A percentile compares a stretch with the other conserved stretches of the same genome.
Conservation (phyloP, 2,113 vertebrate genomes). For the Natator depressus region DNA sequence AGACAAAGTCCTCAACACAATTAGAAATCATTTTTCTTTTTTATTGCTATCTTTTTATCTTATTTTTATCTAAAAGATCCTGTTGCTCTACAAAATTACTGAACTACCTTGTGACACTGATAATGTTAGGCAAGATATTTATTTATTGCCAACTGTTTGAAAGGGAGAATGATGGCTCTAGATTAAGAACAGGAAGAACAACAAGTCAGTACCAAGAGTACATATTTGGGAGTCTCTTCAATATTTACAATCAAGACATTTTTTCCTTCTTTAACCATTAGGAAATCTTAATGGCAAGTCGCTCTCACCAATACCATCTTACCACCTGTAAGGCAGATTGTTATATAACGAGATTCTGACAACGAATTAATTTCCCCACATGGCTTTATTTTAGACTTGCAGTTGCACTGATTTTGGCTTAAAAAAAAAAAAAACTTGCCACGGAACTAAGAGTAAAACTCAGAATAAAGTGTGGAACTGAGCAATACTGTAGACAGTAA, state of each 20-base stretch:
- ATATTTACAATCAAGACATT: not conserved
- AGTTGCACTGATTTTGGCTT: not conserved
- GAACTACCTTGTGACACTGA: not conserved
- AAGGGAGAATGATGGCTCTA: constrained; percentile 34
- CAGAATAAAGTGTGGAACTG: not conserved
- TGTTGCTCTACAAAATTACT: constrained; percentile 6
- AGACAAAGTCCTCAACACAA: not conserved
- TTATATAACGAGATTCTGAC: not conserved
- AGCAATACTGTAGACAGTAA: not conserved
- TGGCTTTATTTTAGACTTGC: not conserved
- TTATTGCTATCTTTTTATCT: constrained; percentile 31
- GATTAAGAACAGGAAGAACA: constrained; percentile 1
- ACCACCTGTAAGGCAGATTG: not conserved
- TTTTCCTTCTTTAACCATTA: not conserved
- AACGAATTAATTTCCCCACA: not conserved
- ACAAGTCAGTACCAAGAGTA: not conserved
- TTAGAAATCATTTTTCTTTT: constrained; percentile 14
- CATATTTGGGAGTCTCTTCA: not conserved
- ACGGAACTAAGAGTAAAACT: not conserved
- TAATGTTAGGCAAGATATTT: not conserved
- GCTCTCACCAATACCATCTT: not conserved
- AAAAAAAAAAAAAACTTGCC: not conserved
- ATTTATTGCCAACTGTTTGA: constrained; percentile 27
- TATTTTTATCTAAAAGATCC: constrained; percentile 14
- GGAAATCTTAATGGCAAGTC: not conserved